phyloP scores from a whole-genome alignment of 1,140 invertebrate genomes.

The Drosophila eugracilis region DNA sequence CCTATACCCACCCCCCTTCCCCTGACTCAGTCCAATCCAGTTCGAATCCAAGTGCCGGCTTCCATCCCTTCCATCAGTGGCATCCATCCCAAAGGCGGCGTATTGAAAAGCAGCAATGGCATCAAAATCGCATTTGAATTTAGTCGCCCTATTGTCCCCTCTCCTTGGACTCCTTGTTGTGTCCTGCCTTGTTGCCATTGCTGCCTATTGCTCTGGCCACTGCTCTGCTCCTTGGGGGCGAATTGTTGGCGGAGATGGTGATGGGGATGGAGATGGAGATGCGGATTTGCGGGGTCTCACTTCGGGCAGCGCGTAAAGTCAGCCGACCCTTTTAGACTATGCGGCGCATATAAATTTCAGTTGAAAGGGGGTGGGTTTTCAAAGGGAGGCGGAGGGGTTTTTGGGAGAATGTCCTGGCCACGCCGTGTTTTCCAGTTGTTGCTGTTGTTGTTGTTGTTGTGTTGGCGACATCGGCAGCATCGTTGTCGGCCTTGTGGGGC shows the following conservation, averaged over 20 bases:
- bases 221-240: slow-evolving; percentile 42
- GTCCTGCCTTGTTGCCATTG: slow-evolving; percentile 9
- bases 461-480: slow-evolving; percentile 68
- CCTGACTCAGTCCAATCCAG: slow-evolving; percentile 16
- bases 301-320: slow-evolving; percentile 67
- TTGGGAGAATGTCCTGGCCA: slow-evolving; percentile 35
- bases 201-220: slow-evolving; percentile 38
- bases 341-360: slow-evolving; percentile 78
- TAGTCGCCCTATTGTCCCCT: slow-evolving; percentile 48
- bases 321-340: slow-evolving; percentile 80
- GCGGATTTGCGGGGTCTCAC: slow-evolving; percentile 23
- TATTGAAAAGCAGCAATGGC: slow-evolving; percentile 80
- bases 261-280: not conserved
- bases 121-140: slow-evolving; percentile 84
- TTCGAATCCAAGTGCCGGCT: slow-evolving; percentile 24
- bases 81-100: slow-evolving; percentile 36
- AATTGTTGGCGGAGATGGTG: slow-evolving; percentile 5
- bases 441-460: slow-evolving; percentile 40
- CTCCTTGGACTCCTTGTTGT: not conserved
- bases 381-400: not conserved
- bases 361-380: slow-evolving; percentile 2
- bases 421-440: slow-evolving; percentile 42
- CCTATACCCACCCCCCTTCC: not conserved
- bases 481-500: slow-evolving; percentile 82
- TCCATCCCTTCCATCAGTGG: slow-evolving; percentile 16